Base-by-base conservation (phyloP, 2,888 invertebrate genomes). In the Drosophila macrospina region DNA sequence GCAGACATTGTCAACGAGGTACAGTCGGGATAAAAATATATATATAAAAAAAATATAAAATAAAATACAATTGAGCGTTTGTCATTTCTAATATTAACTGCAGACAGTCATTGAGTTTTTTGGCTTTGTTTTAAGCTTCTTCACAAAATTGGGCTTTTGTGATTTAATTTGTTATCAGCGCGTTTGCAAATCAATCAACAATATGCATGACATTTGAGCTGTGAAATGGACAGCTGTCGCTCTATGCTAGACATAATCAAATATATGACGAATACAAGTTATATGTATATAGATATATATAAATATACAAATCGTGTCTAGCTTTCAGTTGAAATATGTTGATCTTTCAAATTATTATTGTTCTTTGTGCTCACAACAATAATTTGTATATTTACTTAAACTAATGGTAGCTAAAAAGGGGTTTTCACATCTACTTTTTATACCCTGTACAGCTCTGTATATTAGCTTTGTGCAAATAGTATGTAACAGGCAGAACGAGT, bases 151-250 rank as follows among this genome's bases (percentile, higher is more conserved):
- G 30, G 16, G 20, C 2, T 41, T 52, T 41, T 41, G 6, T 5
- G 10, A 5, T 8, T 11, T 11, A n/a, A 10, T 6, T 51, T 51
- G 51, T 37, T 51, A 51, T 54, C 54, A 30, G 1, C 20, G 15
- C 4, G 24, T 11, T 4, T 4, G 32, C 32, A 55, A 55, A 55
- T 55, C 55, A 55, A 32, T 55, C 32, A 55, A 13, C 13, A 20
- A 34, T n/a, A 16, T n/a, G 10, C 16, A 7, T 26, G 37, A 51
- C 28, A 20, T 8, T 36, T 36, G 8, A 34, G 30, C n/a, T 8
- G 16, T 50, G 2, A 6, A 26, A 26, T 36, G 26, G 51, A 37
- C 26, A 37, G 15, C 51, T 51, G 13, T 15, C 6, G 7, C 15
- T 26, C 15, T 4, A 5, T 15, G 2, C 3, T 10, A 8, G 26